These are phyloP conservation scores for Sciaenops ocellatus DNA, from an alignment of 2,797 vertebrate genomes.

Conservation along the genomic window DNA sequence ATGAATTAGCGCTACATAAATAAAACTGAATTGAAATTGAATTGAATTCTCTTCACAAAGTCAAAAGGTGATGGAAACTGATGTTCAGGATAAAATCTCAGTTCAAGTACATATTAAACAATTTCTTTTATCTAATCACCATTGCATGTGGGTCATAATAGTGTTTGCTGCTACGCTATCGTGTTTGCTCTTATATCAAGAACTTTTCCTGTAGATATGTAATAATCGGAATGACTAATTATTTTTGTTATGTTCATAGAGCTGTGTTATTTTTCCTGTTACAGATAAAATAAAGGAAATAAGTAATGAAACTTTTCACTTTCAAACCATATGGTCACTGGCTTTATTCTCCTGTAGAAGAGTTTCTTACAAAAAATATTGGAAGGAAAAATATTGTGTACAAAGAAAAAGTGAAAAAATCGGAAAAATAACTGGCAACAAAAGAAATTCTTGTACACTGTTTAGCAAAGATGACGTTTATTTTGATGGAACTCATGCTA, in stretches of 20 bases:
- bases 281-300: neutral
- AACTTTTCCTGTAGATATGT: conserved; percentile 5
- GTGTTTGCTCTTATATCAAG: conserved; percentile 9
- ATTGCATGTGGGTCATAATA: no score
- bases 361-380: no score
- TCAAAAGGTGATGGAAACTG: neutral
- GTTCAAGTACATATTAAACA: no score
- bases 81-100: no score
- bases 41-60: neutral
- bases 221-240: neutral
- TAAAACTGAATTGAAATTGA: no score
- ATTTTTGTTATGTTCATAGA: neutral
- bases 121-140: no score
- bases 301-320: neutral
- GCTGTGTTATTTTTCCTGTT: conserved; percentile 11
- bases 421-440: no score
- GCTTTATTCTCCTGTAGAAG: conserved; percentile 53
- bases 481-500: neutral
- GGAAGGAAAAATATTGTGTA: no score
- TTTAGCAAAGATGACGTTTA: neutral
- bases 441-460: no score
- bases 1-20: no score
- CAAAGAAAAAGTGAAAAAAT: no score
- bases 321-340: conserved; percentile 23
- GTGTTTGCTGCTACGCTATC: neutral